A percentile compares a stretch with the other conserved stretches of the same genome.
These are phyloP conservation scores for Meleagris gallopavo DNA, from an alignment of 2,113 vertebrate genomes.

Conservation along the genomic window DNA sequence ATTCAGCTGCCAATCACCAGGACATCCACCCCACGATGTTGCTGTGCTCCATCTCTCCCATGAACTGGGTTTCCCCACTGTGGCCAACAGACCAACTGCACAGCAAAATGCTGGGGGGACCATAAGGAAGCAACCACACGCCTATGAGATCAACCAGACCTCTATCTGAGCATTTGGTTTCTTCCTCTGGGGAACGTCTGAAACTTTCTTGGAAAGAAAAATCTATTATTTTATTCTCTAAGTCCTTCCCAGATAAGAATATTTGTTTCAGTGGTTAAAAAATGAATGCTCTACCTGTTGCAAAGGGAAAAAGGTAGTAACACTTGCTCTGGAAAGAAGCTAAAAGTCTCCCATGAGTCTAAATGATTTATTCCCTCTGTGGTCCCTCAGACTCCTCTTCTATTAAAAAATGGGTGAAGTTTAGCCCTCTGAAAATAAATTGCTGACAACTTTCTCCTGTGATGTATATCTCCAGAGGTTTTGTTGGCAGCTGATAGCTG, in stretches of 20 bases:
- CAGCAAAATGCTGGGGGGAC: not conserved
- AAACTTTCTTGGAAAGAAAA: not conserved
- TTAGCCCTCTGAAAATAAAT: conserved; percentile 67
- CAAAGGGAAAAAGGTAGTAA: not conserved
- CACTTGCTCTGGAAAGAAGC: not conserved
- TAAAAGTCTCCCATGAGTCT: not conserved
- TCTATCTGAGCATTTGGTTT: not conserved
- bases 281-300: not conserved
- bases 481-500: conserved; percentile 32
- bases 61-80: not conserved
- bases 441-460: conserved; percentile 45
- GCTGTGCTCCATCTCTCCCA: not conserved
- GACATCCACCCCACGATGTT: not conserved
- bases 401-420: conserved; percentile 63
- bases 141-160: not conserved
- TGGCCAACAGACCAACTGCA: not conserved
- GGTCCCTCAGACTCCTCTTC: conserved; percentile 46
- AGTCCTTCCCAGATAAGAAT: not conserved
- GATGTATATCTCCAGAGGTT: conserved; percentile 63
- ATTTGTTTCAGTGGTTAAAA: not conserved
- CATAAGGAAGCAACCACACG: not conserved
- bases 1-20: not conserved
- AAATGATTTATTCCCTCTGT: conserved; percentile 54
- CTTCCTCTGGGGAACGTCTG: not conserved
- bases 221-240: not conserved